Evolutionary conservation across 2,888 invertebrate species (phyloP), one percentile per base, ranked within the genome.

Genomic region (Hylaea fasciaria): DNA sequence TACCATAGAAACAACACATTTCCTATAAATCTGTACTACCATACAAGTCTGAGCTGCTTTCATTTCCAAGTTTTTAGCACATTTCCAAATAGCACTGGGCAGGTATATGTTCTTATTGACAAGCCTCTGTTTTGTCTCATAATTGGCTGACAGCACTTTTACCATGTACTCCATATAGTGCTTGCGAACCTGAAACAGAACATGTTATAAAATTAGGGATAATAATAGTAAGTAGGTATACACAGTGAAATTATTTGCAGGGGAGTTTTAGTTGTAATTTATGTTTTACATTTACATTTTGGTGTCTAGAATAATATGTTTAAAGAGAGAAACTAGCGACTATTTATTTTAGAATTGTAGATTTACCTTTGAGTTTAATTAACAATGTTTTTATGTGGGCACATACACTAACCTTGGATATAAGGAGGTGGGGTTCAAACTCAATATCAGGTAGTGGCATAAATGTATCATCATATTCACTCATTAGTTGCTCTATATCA

Each of bases 41-140:
- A 93, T 93, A 54, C 89, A 87, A 14, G 82, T 80, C 57, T 87
- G 86, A 4, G 88, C 89, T 46, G 93, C 92, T 58, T 82, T 78
- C 69, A 82, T 82, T 77, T 93, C 93, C 56, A 93, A 82, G 50
- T 74, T 77, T 69, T 89, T 88, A 32, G 92, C 92, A 73, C 92
- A 92, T 71, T 87, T 83, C 89, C 90, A 89, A 65, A 92, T 91
- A 62, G 87, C 90, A 80, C 89, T 89, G 0, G 92, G 92, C 40
- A 91, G 73, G 68, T 89, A 87, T 29, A 87, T 83, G 56, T 88
- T 90, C 62, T 90, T 90, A 53, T 87, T 86, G 0, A 83, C 57
- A 11, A 88, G 80, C 66, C 78, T 87, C 58, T 89, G 89, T 63
- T 86, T 84, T 0, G 78, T 86, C 72, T 91, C 89, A 74, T 92